These are phyloP conservation scores for Mirza zaza DNA, from an alignment of 2,113 vertebrate species.

Conservation along the genomic window DNA sequence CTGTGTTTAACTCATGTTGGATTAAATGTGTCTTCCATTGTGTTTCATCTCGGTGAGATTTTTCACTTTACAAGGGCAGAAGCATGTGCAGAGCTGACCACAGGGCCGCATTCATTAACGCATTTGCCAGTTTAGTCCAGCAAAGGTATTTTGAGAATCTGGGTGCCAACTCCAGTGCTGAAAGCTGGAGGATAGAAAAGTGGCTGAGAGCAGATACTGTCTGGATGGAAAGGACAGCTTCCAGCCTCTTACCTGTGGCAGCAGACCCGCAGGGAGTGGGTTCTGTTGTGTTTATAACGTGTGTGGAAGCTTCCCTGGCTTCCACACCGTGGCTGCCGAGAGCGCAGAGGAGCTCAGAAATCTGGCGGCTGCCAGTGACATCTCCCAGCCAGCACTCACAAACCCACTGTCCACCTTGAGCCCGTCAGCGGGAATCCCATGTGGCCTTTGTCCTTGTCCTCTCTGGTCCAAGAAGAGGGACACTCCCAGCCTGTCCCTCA, in stretches of 20 bases:
- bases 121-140: background rate
- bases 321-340: background rate
- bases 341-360: background rate
- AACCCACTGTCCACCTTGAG: rapidly evolving
- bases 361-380: rapidly evolving
- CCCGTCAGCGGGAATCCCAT: rapidly evolving
- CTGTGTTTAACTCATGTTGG: background rate
- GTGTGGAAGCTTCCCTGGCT: background rate
- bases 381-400: rapidly evolving
- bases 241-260: background rate
- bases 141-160: background rate
- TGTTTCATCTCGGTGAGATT: background rate
- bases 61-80: background rate
- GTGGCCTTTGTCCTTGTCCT: background rate
- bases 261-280: too few relatives aligned
- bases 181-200: background rate
- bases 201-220: background rate
- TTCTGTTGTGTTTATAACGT: too few relatives aligned
- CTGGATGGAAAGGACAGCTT: background rate
- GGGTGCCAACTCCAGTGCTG: background rate
- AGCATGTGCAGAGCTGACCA: background rate
- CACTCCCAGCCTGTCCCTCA: background rate
- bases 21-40: rapidly evolving
- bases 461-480: too few relatives aligned
- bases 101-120: rapidly evolving